Conservation (phyloP, 2,113 vertebrate species). For the Callithrix jacchus region DNA sequence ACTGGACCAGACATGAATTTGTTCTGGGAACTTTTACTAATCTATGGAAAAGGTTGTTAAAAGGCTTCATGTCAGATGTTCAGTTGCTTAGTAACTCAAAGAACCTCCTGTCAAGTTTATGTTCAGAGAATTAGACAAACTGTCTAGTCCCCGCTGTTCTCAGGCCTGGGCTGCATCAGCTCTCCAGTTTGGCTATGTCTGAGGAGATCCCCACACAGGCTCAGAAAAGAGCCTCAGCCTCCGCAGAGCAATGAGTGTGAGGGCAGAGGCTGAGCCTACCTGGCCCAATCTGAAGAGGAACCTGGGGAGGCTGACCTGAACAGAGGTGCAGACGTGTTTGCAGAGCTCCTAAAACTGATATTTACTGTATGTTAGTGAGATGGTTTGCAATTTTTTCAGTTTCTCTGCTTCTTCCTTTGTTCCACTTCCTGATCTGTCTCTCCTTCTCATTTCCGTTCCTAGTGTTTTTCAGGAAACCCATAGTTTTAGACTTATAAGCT, state of each 20-base stretch:
- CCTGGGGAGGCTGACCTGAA: background rate
- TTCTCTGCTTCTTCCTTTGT: constrained; percentile 10
- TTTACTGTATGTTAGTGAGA: background rate
- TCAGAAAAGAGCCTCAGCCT: background rate
- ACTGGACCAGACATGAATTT: constrained; percentile 55
- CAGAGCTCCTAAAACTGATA: background rate
- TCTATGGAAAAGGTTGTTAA: constrained; percentile 69
- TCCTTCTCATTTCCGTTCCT: background rate
- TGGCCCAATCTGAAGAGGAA: background rate
- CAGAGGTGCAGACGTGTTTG: background rate
- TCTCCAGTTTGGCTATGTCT: background rate
- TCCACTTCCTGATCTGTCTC: background rate
- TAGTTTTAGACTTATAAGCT: constrained; percentile 22
- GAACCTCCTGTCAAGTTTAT: constrained; percentile 70
- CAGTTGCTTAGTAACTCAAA: constrained; percentile 69
- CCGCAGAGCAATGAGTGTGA: background rate
- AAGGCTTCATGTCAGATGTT: constrained; percentile 47
- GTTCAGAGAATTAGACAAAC: constrained; percentile 63
- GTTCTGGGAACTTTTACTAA: constrained; percentile 64
- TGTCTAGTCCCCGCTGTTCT: constrained; percentile 1
- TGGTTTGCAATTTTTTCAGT: background rate
- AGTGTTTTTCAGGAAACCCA: background rate
- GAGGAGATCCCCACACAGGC: background rate
- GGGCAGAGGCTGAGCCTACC: background rate
- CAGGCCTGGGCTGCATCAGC: constrained; percentile 19